These are phyloP conservation scores for Papilio polytes DNA, from an alignment of 1,140 invertebrate species.

Conservation along the genomic window DNA sequence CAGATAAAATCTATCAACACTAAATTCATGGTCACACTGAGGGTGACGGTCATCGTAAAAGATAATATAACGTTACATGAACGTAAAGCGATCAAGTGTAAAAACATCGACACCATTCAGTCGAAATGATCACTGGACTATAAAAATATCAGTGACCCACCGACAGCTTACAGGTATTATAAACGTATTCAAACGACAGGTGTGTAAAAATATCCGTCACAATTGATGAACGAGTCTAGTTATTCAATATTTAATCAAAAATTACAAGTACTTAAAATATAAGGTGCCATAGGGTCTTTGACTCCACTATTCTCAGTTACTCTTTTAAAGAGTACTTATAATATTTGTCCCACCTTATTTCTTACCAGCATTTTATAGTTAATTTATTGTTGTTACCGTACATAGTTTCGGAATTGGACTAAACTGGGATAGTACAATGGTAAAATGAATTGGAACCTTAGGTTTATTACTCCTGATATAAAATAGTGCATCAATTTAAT, in stretches of 20 bases:
- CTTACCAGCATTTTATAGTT: no score
- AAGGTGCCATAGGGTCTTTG: no score
- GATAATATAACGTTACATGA: background rate
- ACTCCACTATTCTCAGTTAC: no score
- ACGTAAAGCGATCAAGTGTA: slow-evolving; percentile 7
- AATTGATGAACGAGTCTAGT: background rate
- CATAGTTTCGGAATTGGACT: background rate
- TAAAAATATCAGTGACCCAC: background rate
- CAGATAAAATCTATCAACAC: background rate
- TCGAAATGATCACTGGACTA: slow-evolving; percentile 16
- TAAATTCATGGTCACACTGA: slow-evolving; percentile 16
- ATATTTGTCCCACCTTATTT: no score
- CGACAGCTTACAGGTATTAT: background rate
- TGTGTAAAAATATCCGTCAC: background rate
- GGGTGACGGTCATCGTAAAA: background rate
- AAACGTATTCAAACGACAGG: background rate
- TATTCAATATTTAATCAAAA: no score
- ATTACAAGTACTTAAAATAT: no score
- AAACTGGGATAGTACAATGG: background rate
- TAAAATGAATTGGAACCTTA: background rate
- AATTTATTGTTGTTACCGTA: no score
- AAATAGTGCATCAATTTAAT: slow-evolving; percentile 28
- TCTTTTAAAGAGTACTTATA: no score
- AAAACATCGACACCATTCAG: slow-evolving; percentile 9
- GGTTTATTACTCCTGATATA: background rate